Evolutionary conservation across 1,140 invertebrate genomes (phyloP).

Genomic region (Sycophila sp.): DNA sequence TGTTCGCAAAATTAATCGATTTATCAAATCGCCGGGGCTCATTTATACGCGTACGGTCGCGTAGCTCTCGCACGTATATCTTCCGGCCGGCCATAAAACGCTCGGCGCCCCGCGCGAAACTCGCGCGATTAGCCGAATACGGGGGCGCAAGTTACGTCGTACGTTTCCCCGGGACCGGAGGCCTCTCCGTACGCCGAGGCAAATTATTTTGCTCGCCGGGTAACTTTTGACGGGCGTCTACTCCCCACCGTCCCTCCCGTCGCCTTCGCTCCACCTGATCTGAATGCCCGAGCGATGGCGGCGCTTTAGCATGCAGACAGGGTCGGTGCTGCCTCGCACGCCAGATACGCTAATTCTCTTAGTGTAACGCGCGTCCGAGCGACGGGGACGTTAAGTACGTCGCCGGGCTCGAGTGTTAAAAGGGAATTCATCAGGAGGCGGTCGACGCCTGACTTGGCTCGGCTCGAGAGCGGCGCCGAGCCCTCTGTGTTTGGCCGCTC

Average conservation of each 20-base stretch:
- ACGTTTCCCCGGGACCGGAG: constrained; percentile 25
- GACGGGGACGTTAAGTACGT: background rate
- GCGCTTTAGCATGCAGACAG: constrained; percentile 36
- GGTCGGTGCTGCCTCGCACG: background rate
- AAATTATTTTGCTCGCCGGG: constrained; percentile 53
- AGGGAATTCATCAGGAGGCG: constrained; percentile 20
- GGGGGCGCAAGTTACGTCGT: constrained; percentile 27
- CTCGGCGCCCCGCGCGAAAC: background rate
- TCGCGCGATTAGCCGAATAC: constrained; percentile 33
- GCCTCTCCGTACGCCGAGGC: constrained; percentile 32
- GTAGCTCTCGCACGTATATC: constrained; percentile 28
- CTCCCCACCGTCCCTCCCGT: too few relatives aligned
- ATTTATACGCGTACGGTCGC: constrained; percentile 32
- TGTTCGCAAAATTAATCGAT: constrained; percentile 39
- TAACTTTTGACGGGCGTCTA: constrained; percentile 40
- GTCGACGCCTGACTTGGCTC: background rate
- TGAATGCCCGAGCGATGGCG: constrained; percentile 37
- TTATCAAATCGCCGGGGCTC: constrained; percentile 36
- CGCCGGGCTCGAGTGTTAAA: constrained; percentile 5
- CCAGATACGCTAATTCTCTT: constrained; percentile 33
- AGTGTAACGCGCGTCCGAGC: constrained; percentile 11
- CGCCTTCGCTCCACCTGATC: too few relatives aligned
- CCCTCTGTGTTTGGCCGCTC: too few relatives aligned
- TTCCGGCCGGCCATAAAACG: constrained; percentile 22
- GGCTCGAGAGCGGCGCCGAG: too few relatives aligned